Conservation (phyloP, 2,113 vertebrate species). For the Acrocephalus kingi region DNA sequence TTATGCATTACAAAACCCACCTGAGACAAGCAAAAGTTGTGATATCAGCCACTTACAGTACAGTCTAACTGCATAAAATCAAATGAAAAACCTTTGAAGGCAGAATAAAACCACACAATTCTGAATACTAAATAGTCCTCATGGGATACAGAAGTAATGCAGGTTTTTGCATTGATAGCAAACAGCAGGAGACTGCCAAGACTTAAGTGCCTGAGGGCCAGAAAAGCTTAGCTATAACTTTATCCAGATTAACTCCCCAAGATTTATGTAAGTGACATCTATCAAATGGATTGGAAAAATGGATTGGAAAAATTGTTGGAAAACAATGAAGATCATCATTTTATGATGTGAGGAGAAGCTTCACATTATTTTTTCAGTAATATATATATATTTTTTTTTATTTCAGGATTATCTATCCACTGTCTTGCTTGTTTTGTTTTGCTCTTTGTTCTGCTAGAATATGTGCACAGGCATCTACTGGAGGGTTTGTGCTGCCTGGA, state of each 20-base stretch:
- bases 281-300: background rate
- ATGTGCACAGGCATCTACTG: background rate
- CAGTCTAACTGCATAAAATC: background rate
- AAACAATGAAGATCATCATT: background rate
- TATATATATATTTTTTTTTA: background rate
- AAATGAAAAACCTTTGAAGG: constrained; percentile 13
- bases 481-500: background rate
- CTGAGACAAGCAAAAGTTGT: background rate
- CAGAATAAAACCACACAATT: background rate
- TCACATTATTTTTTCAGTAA: background rate
- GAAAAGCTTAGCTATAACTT: constrained; percentile 16
- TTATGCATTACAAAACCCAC: background rate
- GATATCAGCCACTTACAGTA: background rate
- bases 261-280: background rate
- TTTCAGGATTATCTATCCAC: background rate
- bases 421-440: background rate
- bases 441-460: background rate
- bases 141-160: background rate
- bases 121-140: background rate
- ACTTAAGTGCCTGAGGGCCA: background rate
- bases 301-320: background rate
- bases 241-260: background rate
- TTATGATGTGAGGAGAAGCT: background rate
- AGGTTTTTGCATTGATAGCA: constrained; percentile 5
- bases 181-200: background rate